phyloP scores from a whole-genome alignment of 2,888 invertebrate species.

The Phragmatobia fuliginosa region DNA sequence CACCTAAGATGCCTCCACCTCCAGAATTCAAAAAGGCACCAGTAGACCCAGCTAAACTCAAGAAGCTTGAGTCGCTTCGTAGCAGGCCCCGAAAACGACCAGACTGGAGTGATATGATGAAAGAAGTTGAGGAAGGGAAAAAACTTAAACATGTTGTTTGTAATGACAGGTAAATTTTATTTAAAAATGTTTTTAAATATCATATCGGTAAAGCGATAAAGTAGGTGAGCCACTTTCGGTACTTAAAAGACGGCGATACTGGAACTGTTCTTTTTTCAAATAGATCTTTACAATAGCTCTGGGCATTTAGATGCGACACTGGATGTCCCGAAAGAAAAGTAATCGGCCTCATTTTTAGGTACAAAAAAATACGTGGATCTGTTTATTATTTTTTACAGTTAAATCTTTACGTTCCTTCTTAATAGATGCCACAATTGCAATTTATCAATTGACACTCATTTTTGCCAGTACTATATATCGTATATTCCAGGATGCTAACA shows the following conservation, averaged over 20 bases:
- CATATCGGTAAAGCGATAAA: background rate
- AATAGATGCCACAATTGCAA: no score
- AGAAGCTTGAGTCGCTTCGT: slow-evolving; percentile 90
- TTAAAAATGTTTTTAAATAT: no score
- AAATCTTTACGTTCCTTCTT: background rate
- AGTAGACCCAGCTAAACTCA: slow-evolving; percentile 87
- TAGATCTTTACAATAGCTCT: no score
- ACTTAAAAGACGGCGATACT: background rate
- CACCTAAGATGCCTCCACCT: slow-evolving; percentile 88
- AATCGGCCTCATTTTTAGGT: no score
- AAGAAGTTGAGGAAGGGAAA: slow-evolving; percentile 94
- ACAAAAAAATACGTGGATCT: no score
- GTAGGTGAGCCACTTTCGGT: background rate
- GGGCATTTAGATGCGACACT: no score
- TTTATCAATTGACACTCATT: no score
- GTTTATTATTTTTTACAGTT: background rate
- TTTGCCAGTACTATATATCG: no score
- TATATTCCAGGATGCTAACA: background rate
- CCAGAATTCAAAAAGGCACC: slow-evolving; percentile 88
- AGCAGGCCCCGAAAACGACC: slow-evolving; percentile 93
- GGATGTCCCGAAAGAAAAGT: no score
- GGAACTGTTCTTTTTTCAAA: background rate
- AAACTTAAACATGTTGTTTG: slow-evolving; percentile 93
- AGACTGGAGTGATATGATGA: slow-evolving; percentile 96
- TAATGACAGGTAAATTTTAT: slow-evolving; percentile 87